Conservation (phyloP, 2,888 invertebrate genomes). For the Holacanthella duospinosa region DNA sequence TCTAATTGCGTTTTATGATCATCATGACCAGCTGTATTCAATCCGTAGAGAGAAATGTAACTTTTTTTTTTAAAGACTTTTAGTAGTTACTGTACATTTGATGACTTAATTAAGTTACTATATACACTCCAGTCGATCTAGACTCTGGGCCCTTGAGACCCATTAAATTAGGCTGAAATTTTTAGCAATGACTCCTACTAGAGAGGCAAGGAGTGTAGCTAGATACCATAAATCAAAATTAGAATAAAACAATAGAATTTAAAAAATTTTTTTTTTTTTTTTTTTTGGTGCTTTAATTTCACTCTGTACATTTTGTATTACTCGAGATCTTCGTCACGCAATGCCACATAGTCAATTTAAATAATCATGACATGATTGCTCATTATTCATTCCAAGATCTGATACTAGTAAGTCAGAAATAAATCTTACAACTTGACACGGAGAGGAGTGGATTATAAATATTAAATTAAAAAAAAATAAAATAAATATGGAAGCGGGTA, state of each 20-base stretch:
- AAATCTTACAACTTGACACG: slow-evolving; percentile 1
- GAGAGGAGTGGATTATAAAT: not conserved
- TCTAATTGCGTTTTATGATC: not conserved
- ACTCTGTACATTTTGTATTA: too few relatives aligned
- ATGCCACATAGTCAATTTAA: not conserved
- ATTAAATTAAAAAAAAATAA: not conserved
- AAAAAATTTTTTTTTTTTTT: too few relatives aligned
- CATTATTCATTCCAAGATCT: slow-evolving; percentile 4
- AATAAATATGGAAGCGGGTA: not conserved
- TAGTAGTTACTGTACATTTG: too few relatives aligned
- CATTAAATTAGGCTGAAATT: not conserved
- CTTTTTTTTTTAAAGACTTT: not conserved
- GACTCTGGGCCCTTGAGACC: not conserved
- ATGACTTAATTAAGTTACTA: not conserved
- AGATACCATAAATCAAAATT: not conserved
- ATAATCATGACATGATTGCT: slow-evolving; percentile 5
- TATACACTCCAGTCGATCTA: too few relatives aligned
- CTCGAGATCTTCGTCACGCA: not conserved
- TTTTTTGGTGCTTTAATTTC: too few relatives aligned
- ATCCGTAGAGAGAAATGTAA: not conserved
- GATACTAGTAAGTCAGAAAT: not conserved
- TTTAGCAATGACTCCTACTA: not conserved
- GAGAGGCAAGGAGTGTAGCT: not conserved
- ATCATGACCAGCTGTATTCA: not conserved
- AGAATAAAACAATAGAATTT: not conserved